Conservation (phyloP, 2,888 invertebrate species). For the Phytoseiulus persimilis region DNA sequence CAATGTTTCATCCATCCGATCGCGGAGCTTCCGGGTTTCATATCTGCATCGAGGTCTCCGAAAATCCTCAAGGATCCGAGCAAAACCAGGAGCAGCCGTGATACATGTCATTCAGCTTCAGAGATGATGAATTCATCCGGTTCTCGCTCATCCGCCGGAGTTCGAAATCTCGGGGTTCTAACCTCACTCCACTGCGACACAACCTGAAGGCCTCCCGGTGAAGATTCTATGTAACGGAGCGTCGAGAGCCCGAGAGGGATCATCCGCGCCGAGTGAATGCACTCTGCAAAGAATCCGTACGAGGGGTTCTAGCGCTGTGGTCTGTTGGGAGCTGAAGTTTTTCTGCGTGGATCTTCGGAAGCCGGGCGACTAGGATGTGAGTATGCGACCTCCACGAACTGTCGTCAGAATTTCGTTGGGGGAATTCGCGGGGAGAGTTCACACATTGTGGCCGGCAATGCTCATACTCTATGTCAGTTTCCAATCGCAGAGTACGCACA, state of each 20-base stretch:
- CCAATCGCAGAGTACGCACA: neutral
- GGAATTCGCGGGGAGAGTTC: neutral
- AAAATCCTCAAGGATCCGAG: too few species aligned
- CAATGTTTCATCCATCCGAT: too few species aligned
- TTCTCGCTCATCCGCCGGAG: too few species aligned
- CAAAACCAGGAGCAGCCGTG: too few species aligned
- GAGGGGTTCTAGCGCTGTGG: neutral
- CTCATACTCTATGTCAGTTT: neutral
- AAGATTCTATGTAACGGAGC: too few species aligned
- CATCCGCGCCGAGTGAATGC: neutral
- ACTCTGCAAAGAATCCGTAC: neutral
- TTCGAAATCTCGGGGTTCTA: too few species aligned
- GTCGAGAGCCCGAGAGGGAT: neutral
- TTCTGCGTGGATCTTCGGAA: neutral
- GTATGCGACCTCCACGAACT: neutral
- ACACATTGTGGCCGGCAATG: neutral
- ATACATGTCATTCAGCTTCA: too few species aligned
- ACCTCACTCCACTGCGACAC: too few species aligned
- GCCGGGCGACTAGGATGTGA: neutral
- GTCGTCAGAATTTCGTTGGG: neutral
- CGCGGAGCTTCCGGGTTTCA: too few species aligned
- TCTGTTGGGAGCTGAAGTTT: neutral
- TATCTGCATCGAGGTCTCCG: too few species aligned
- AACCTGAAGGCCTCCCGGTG: too few species aligned
- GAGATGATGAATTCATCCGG: too few species aligned